These are phyloP conservation scores for Hylomyscus alleni DNA, from an alignment of 2,797 vertebrate genomes.

Conservation along the genomic window DNA sequence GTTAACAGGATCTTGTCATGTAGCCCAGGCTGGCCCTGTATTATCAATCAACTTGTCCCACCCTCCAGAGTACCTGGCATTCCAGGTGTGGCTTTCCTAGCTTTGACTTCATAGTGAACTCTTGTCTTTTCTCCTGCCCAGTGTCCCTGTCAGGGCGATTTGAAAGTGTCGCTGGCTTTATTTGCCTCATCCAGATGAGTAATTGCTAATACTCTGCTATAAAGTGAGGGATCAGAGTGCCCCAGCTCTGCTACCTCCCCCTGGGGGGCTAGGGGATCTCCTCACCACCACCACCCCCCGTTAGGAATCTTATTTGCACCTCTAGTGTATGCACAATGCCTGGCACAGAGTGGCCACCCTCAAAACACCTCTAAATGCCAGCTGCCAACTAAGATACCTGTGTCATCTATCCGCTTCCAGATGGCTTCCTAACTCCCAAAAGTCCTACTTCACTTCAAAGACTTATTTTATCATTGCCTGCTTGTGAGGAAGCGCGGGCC, in stretches of 20 bases:
- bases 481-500: no score
- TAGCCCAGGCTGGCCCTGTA: neutral
- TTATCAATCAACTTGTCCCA: neutral
- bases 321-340: neutral
- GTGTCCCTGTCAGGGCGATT: neutral
- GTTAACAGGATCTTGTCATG: neutral
- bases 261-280: neutral
- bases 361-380: neutral
- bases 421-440: neutral
- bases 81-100: neutral
- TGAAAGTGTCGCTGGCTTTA: neutral
- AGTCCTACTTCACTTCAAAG: neutral
- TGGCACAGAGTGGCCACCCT: neutral
- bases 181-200: neutral
- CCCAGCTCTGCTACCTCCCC: rapidly evolving
- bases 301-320: neutral
- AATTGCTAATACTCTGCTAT: neutral
- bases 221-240: rapidly evolving
- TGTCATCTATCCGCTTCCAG: neutral
- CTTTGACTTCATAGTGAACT: neutral
- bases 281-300: neutral
- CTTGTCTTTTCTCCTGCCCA: neutral
- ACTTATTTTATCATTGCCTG: neutral
- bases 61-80: neutral
- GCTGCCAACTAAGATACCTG: neutral